These are phyloP conservation scores for Aeoliscus strigatus DNA, from an alignment of 2,797 vertebrate species.

Conservation along the genomic window DNA sequence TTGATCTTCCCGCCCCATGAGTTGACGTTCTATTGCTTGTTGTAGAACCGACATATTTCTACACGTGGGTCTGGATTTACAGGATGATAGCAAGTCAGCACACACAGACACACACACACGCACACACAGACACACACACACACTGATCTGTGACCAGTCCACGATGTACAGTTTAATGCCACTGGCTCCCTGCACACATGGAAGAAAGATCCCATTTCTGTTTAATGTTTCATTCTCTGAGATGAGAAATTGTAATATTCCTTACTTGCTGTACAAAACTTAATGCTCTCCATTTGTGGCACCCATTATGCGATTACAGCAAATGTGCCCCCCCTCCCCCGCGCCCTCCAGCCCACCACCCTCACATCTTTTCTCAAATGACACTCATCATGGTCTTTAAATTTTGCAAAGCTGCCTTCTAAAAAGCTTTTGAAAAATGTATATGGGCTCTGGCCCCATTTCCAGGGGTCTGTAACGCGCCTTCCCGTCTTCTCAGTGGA, in stretches of 20 bases:
- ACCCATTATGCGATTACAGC: constrained; percentile 23
- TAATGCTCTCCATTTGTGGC: constrained; percentile 25
- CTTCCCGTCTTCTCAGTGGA: constrained; percentile 37
- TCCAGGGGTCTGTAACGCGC: constrained; percentile 40
- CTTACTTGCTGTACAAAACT: constrained; percentile 16
- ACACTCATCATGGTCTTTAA: constrained; percentile 47
- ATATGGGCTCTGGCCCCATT: constrained; percentile 49
- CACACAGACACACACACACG: not conserved
- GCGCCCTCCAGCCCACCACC: too few relatives aligned
- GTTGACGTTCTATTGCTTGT: too few relatives aligned
- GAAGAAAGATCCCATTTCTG: constrained; percentile 33
- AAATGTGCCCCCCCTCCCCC: not conserved
- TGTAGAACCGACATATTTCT: too few relatives aligned
- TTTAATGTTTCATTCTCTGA: constrained; percentile 52
- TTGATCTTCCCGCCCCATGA: too few relatives aligned
- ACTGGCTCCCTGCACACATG: constrained; percentile 13
- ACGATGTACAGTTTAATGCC: constrained; percentile 35
- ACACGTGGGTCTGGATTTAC: too few relatives aligned
- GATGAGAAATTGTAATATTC: constrained; percentile 35
- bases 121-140: constrained; percentile 6
- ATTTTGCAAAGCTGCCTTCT: constrained; percentile 42
- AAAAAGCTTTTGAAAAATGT: constrained; percentile 62
- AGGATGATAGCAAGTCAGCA: too few relatives aligned
- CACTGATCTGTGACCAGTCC: constrained; percentile 16
- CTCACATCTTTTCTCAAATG: constrained; percentile 32